A percentile compares a stretch with the other conserved stretches of the same genome.
These are phyloP conservation scores for Anhinga rufa DNA, from an alignment of 2,113 vertebrate species.

Conservation along the genomic window DNA sequence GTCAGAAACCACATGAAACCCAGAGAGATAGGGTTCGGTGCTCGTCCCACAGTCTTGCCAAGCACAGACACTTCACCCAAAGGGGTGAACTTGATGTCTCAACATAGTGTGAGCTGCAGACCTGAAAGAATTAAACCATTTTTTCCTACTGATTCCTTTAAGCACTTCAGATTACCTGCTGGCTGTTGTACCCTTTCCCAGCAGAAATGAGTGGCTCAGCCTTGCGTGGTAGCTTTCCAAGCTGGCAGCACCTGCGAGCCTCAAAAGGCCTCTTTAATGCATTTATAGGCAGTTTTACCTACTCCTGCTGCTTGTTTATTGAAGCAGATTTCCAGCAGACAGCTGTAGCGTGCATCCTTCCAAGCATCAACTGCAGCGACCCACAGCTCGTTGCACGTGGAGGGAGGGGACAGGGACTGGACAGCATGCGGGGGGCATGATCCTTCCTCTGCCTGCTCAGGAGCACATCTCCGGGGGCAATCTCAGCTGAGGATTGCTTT, in stretches of 20 bases:
- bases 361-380: background rate
- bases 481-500: background rate
- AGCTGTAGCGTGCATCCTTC: background rate
- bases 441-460: background rate
- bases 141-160: background rate
- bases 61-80: background rate
- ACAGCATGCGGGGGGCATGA: fast-evolving
- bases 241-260: background rate
- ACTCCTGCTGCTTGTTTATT: background rate
- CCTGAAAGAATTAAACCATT: background rate
- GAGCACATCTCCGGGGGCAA: background rate
- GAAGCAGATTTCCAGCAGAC: background rate
- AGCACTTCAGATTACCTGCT: background rate
- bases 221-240: background rate
- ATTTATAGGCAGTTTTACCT: background rate
- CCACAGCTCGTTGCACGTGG: fast-evolving
- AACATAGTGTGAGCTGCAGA: background rate
- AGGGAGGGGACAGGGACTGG: fast-evolving
- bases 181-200: background rate
- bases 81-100: background rate
- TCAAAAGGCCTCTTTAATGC: background rate
- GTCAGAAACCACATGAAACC: background rate
- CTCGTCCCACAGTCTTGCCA: fast-evolving
- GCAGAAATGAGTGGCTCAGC: background rate
- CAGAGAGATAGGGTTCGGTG: background rate